phyloP scores from a whole-genome alignment of 2,113 vertebrate species.

The Engraulis encrasicolus region DNA sequence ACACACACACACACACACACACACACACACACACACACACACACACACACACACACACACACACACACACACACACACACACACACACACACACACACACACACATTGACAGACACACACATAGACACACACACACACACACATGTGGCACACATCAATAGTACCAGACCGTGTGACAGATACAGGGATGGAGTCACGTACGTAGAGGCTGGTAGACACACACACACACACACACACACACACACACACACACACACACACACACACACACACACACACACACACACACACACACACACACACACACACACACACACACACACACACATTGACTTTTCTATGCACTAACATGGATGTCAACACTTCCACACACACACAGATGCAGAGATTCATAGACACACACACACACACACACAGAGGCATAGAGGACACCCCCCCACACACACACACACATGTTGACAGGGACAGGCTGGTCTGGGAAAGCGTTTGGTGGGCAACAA shows the following conservation, averaged over 20 bases:
- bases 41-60: not conserved
- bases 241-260: not conserved
- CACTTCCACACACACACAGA: not conserved
- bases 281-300: not conserved
- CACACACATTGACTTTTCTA: not conserved
- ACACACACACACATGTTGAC: constrained; percentile 25
- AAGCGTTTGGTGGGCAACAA: constrained; percentile 7
- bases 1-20: not conserved
- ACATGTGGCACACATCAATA: too few species aligned
- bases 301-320: not conserved
- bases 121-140: not conserved
- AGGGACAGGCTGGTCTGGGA: constrained; percentile 25
- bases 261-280: not conserved
- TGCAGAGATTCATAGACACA: not conserved
- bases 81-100: not conserved
- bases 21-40: not conserved
- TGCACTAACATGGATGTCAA: not conserved
- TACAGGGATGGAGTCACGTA: too few species aligned
- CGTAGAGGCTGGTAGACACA: too few species aligned
- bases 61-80: not conserved
- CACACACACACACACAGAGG: constrained; percentile 9
- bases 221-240: not conserved
- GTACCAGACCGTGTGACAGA: too few species aligned
- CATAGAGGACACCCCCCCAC: not conserved
- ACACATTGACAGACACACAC: constrained; percentile 6